These are phyloP conservation scores for Trachythela sp. DNA, from an alignment of 64 coral and sea anemone species.

Conservation along the genomic window DNA sequence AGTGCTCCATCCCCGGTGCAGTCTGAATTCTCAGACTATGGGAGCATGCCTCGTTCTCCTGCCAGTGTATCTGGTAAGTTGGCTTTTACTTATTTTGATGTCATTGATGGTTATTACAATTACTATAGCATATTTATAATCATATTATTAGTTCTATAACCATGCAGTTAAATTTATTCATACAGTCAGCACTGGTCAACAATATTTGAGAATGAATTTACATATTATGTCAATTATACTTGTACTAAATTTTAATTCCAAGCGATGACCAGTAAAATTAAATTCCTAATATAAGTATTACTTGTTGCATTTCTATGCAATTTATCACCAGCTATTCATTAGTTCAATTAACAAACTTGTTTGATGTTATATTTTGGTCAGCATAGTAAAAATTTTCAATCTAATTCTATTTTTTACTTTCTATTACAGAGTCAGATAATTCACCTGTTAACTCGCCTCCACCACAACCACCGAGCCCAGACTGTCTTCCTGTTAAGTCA, in stretches of 20 bases:
- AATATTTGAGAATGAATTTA: no score
- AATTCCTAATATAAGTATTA: no score
- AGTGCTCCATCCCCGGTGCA: not conserved
- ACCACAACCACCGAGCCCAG: not conserved
- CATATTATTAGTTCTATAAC: no score
- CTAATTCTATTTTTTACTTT: not conserved
- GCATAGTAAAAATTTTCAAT: not conserved
- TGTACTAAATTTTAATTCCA: no score
- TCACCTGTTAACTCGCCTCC: not conserved
- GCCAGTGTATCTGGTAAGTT: not conserved
- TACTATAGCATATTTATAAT: not conserved
- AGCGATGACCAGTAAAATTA: no score
- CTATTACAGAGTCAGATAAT: not conserved
- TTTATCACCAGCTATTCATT: no score
- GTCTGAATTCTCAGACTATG: not conserved
- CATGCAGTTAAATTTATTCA: no score
- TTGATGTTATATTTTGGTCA: not conserved
- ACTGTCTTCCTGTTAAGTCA: not conserved
- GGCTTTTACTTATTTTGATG: not conserved
- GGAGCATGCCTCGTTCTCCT: not conserved
- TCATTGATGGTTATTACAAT: not conserved
- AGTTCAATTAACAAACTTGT: no score
- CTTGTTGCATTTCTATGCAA: no score
- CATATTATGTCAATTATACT: no score
- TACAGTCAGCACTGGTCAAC: no score